Conservation (phyloP, 2,888 invertebrate species). For the Stenurella melanura region DNA sequence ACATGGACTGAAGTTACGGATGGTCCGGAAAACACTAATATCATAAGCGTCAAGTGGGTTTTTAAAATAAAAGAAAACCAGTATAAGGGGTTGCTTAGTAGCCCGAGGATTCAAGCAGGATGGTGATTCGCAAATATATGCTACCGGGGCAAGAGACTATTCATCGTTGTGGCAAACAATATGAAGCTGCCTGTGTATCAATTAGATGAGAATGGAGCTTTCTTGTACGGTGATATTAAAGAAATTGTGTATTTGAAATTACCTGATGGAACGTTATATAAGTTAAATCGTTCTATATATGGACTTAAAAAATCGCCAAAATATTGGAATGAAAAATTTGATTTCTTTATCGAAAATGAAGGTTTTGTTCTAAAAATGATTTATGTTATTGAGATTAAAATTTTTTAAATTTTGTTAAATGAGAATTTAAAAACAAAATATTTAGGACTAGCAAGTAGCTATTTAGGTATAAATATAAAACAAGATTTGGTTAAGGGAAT, state of each 20-base stretch:
- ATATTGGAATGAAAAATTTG: too few relatives aligned
- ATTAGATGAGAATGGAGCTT: constrained; percentile 55
- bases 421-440: constrained; percentile 39
- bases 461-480: constrained; percentile 27
- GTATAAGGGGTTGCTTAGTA: constrained; percentile 41
- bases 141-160: constrained; percentile 41
- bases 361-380: too few relatives aligned
- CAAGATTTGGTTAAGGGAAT: constrained; percentile 40
- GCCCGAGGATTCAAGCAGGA: constrained; percentile 42
- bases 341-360: too few relatives aligned
- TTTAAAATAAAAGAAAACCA: constrained; percentile 38
- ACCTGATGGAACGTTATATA: constrained; percentile 49
- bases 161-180: constrained; percentile 34
- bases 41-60: constrained; percentile 41
- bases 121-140: constrained; percentile 35
- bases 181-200: constrained; percentile 47
- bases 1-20: constrained; percentile 40
- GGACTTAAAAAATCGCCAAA: too few relatives aligned
- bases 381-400: too few relatives aligned
- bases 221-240: constrained; percentile 53
- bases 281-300: constrained; percentile 52
- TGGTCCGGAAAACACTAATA: constrained; percentile 22
- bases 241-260: constrained; percentile 50
- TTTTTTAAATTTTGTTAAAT: background rate
- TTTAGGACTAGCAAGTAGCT: constrained; percentile 36